phyloP scores from a whole-genome alignment of 1,140 invertebrate genomes.

The Bombus confusus region DNA sequence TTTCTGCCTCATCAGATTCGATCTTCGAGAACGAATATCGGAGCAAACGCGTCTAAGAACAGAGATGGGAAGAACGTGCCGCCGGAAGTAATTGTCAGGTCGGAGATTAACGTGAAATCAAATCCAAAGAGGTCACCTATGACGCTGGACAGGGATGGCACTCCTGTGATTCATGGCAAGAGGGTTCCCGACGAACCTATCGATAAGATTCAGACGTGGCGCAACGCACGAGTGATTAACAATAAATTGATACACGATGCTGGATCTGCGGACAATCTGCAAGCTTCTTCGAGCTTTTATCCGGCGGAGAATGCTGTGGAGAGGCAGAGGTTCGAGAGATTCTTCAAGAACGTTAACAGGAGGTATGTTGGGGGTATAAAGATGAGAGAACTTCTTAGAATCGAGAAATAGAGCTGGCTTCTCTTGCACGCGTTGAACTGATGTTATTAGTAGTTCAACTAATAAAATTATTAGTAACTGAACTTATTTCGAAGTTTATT shows the following conservation, averaged over 20 bases:
- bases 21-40: constrained; percentile 76
- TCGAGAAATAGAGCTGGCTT: neutral
- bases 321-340: constrained; percentile 72
- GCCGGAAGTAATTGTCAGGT: constrained; percentile 86
- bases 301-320: constrained; percentile 46
- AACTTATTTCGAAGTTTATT: no score
- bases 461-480: no score
- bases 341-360: constrained; percentile 76
- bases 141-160: constrained; percentile 86
- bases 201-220: constrained; percentile 90
- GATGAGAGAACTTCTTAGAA: neutral
- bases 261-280: neutral
- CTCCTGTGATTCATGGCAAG: constrained; percentile 90
- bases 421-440: neutral
- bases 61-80: constrained; percentile 82
- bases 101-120: constrained; percentile 80
- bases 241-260: constrained; percentile 85
- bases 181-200: constrained; percentile 91
- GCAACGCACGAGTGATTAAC: constrained; percentile 93
- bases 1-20: constrained; percentile 72
- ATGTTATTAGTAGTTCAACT: neutral
- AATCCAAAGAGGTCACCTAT: constrained; percentile 68
- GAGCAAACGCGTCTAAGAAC: constrained; percentile 77
- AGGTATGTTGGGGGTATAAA: constrained; percentile 64
- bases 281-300: neutral